These are phyloP conservation scores for Melanchra persicariae DNA, from an alignment of 2,888 invertebrate species.

Conservation along the genomic window DNA sequence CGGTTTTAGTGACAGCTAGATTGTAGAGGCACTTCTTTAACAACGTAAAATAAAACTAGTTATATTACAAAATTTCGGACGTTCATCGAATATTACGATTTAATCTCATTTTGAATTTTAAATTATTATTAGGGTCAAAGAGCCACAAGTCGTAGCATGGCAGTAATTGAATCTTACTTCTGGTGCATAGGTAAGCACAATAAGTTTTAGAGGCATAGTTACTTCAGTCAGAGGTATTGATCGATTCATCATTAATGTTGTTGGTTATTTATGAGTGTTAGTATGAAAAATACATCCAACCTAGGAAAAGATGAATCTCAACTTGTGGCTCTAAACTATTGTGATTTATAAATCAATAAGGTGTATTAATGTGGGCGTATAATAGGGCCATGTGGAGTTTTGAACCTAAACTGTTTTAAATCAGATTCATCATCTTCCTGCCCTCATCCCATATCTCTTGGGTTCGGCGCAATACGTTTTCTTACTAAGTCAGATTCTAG, in stretches of 20 bases:
- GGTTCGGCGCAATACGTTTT: no score
- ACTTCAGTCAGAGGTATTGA: neutral
- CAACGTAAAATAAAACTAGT: slow-evolving; percentile 16
- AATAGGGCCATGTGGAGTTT: no score
- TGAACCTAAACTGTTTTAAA: neutral
- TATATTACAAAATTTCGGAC: slow-evolving; percentile 17
- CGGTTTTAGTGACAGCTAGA: slow-evolving; percentile 53
- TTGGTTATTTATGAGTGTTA: no score
- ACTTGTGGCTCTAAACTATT: neutral
- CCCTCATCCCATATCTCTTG: no score
- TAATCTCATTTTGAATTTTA: slow-evolving; percentile 25
- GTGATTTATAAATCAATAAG: no score
- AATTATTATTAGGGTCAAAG: neutral
- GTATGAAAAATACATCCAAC: neutral
- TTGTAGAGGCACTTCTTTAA: slow-evolving; percentile 55
- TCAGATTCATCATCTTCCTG: no score
- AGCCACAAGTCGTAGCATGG: neutral
- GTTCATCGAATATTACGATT: slow-evolving; percentile 28
- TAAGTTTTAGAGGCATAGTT: neutral
- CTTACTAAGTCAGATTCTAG: no score
- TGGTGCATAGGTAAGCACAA: neutral
- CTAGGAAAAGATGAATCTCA: slow-evolving; percentile 9
- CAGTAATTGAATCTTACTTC: neutral
- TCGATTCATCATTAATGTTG: neutral
- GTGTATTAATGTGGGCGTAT: no score